Percentiles rank a stretch among this genome's conserved stretches.
These are phyloP conservation scores for Mustelus asterias DNA, from an alignment of 2,113 vertebrate species.

Conservation along the genomic window DNA sequence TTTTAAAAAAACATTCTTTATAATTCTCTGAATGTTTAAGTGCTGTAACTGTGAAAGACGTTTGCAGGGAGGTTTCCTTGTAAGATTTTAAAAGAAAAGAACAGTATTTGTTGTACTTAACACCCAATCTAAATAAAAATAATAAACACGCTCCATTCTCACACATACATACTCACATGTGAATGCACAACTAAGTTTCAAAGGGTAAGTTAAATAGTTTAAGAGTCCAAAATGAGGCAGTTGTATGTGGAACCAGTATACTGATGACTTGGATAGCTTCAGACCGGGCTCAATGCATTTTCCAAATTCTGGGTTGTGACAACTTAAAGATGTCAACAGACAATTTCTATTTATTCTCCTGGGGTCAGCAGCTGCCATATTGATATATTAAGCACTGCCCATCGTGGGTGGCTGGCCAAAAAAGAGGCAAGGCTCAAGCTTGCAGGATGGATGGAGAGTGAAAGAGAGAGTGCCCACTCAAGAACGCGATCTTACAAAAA, in stretches of 20 bases:
- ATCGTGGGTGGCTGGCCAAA: background rate
- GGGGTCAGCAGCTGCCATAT: background rate
- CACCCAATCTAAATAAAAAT: no score
- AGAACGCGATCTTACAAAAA: no score
- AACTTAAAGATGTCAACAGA: background rate
- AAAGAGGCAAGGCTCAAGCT: background rate
- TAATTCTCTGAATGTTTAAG: no score
- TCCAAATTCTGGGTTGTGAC: background rate
- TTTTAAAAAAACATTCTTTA: no score
- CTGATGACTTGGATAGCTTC: background rate
- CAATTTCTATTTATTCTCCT: background rate
- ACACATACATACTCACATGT: no score
- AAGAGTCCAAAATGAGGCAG: background rate
- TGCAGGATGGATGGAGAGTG: background rate
- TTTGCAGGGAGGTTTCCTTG: no score
- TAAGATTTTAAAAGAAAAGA: no score
- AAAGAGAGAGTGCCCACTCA: background rate
- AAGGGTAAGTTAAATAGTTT: background rate
- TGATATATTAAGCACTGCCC: background rate
- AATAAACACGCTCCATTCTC: no score
- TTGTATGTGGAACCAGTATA: background rate
- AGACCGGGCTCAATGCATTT: background rate
- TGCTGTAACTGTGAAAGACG: no score
- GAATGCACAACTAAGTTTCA: no score
- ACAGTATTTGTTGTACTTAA: no score